Evolutionary conservation across 1,140 invertebrate genomes (phyloP).

Genomic region (Drosophila melanica): DNA sequence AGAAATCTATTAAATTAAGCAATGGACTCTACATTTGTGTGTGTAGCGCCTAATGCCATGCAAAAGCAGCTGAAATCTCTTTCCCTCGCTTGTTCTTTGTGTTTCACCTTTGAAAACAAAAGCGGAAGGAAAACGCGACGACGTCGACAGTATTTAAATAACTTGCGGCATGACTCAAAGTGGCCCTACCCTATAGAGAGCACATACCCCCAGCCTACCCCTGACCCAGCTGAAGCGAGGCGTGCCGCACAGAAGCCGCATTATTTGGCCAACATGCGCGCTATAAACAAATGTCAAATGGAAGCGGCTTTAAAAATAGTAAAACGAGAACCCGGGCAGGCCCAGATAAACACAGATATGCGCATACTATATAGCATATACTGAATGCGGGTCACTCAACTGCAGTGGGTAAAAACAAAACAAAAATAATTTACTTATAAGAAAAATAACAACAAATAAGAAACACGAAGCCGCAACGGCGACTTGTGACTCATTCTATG

Average conservation of each 20-base stretch:
- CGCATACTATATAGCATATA: not conserved
- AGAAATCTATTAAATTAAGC: not conserved
- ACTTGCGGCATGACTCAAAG: conserved; percentile 65
- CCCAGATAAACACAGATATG: conserved; percentile 52
- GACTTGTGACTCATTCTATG: conserved; percentile 79
- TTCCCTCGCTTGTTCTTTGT: conserved; percentile 4
- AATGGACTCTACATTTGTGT: not conserved
- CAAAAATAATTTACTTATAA: conserved; percentile 27
- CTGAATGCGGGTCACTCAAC: conserved; percentile 58
- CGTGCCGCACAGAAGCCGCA: conserved; percentile 52
- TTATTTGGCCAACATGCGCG: conserved; percentile 33
- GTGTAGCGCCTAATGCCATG: conserved; percentile 7
- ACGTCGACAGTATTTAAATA: conserved; percentile 37
- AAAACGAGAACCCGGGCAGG: conserved; percentile 60
- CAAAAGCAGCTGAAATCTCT: conserved; percentile 14
- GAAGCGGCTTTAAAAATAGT: conserved; percentile 72
- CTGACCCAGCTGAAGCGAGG: conserved; percentile 19
- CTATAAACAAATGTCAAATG: conserved; percentile 54
- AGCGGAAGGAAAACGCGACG: conserved; percentile 35
- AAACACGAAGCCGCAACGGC: conserved; percentile 43
- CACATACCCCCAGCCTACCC: not conserved
- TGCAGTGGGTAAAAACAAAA: conserved; percentile 6
- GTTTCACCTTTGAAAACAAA: conserved; percentile 31
- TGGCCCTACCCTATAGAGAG: conserved; percentile 28
- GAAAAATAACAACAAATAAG: conserved; percentile 49